Conservation (phyloP, 2,888 invertebrate species). For the Drepana falcataria region DNA sequence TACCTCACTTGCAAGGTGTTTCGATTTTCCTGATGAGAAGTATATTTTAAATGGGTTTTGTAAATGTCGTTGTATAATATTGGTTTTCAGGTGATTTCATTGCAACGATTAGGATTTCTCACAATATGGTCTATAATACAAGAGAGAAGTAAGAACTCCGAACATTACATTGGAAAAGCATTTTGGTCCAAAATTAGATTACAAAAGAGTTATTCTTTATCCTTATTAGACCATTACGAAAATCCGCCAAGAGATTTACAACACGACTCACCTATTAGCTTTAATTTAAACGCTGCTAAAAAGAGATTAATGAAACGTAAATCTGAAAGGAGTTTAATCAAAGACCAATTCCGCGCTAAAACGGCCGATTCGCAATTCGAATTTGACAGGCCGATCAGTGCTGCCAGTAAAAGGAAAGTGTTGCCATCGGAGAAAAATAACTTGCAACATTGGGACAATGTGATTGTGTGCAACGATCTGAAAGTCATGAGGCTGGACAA, state of each 20-base stretch:
- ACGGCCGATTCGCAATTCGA: slow-evolving; percentile 31
- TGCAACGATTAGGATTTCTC: slow-evolving; percentile 55
- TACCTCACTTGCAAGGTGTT: too few species aligned
- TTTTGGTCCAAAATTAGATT: slow-evolving; percentile 61
- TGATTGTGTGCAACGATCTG: slow-evolving; percentile 51
- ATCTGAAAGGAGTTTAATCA: slow-evolving; percentile 32
- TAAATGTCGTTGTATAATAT: too few species aligned
- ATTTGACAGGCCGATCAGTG: slow-evolving; percentile 48
- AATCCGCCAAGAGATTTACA: slow-evolving; percentile 17
- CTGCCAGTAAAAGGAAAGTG: slow-evolving; percentile 38
- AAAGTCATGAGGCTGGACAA: slow-evolving; percentile 46
- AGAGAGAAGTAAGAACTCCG: slow-evolving; percentile 37
- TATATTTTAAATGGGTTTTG: slow-evolving; percentile 3
- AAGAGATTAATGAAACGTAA: slow-evolving; percentile 40
- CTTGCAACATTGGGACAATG: slow-evolving; percentile 45
- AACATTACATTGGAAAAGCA: slow-evolving; percentile 54
- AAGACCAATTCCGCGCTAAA: slow-evolving; percentile 38
- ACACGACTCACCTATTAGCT: slow-evolving; percentile 17
- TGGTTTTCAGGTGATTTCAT: slow-evolving; percentile 48
- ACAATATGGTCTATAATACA: slow-evolving; percentile 62
- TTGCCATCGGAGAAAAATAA: slow-evolving; percentile 34
- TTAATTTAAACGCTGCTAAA: slow-evolving; percentile 61
- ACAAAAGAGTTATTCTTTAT: slow-evolving; percentile 48
- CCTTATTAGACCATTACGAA: slow-evolving; percentile 42
- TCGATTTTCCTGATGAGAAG: neutral